Conservation (phyloP, 2,113 vertebrate genomes). For the Mionectes macconnelli region DNA sequence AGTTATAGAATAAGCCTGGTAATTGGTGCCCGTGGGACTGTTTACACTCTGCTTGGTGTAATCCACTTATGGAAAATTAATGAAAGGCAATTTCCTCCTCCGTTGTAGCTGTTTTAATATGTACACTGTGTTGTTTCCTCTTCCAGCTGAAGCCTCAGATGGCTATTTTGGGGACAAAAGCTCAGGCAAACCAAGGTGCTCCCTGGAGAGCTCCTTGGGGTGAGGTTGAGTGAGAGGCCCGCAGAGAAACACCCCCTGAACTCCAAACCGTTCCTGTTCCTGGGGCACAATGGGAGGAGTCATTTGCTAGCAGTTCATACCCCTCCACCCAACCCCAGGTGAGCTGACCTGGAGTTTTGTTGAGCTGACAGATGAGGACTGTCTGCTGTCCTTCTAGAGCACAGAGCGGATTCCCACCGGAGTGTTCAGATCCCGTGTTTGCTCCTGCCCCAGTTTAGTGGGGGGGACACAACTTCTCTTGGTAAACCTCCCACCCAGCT, state of each 20-base stretch:
- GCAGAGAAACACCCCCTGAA: accelerated
- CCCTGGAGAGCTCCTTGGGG: neutral
- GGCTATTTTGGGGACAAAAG: neutral
- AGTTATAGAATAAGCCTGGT: conserved; percentile 57
- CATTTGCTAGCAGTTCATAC: neutral
- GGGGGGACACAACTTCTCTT: neutral
- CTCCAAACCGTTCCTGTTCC: neutral
- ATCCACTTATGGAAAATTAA: conserved; percentile 70
- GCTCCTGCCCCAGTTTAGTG: neutral
- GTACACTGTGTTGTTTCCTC: neutral
- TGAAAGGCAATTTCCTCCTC: conserved; percentile 58
- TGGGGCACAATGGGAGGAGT: neutral
- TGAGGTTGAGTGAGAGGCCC: accelerated
- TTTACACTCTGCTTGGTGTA: conserved; percentile 67
- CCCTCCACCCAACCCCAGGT: neutral
- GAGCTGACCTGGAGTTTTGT: neutral
- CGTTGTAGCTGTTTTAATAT: conserved; percentile 16
- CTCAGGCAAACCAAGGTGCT: neutral
- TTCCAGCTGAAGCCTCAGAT: conserved; percentile 20
- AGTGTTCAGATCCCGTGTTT: neutral
- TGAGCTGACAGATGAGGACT: neutral
- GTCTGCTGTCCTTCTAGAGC: neutral
- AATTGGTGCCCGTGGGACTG: conserved; percentile 66
- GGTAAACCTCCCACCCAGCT: neutral
- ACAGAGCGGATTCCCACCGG: accelerated